Conservation (phyloP, 53 echinoderm and acorn worm genomes). For the Zoroaster sp. region DNA sequence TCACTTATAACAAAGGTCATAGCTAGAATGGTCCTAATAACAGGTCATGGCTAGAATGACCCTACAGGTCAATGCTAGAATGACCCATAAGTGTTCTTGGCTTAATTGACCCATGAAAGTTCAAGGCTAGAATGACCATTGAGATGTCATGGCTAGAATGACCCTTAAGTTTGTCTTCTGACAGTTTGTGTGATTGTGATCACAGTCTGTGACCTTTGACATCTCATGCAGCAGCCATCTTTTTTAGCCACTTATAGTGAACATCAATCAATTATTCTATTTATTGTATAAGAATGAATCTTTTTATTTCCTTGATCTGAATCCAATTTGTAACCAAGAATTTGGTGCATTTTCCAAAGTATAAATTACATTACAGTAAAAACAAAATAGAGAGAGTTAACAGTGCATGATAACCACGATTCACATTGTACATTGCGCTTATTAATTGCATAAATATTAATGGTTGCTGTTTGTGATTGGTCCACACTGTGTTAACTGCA, state of each 20-base stretch:
- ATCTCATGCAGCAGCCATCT: not conserved
- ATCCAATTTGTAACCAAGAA: no score
- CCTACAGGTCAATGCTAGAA: not conserved
- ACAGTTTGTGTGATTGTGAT: slow-evolving; percentile 4
- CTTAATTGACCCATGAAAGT: not conserved
- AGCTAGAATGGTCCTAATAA: not conserved
- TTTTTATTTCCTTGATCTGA: no score
- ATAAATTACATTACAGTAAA: no score
- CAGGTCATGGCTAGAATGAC: not conserved
- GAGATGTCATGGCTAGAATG: not conserved
- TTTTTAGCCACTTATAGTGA: not conserved
- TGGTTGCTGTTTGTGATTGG: not conserved
- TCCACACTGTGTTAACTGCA: not conserved
- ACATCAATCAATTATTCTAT: no score
- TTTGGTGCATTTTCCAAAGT: no score
- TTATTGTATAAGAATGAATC: no score
- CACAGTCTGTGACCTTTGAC: slow-evolving; percentile 40
- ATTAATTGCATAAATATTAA: not conserved
- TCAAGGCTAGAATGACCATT: not conserved
- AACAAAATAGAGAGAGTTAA: no score
- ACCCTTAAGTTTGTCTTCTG: not conserved
- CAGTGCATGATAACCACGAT: not conserved
- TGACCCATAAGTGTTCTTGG: not conserved
- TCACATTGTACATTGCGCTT: not conserved
- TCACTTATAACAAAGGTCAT: not conserved